A percentile compares a stretch with the other conserved stretches of the same genome.
Evolutionary conservation across 2,797 vertebrate species (phyloP).

Genomic region (Syncerus caffer): DNA sequence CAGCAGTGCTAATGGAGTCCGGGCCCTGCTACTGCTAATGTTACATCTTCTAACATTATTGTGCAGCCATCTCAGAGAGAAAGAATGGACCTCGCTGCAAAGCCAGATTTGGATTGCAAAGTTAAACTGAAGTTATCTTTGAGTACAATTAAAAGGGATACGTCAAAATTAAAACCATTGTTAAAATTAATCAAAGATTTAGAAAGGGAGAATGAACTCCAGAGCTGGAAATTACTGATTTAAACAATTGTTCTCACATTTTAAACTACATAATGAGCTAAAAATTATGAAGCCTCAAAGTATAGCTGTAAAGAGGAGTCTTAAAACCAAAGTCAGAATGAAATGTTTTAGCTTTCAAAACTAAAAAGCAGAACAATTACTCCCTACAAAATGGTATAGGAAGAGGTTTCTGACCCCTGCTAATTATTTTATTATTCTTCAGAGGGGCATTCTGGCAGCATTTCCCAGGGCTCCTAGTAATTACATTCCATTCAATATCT

Average conservation of each 20-base stretch:
- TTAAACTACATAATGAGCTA: conserved; percentile 79
- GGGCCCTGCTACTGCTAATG: background rate
- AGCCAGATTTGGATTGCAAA: conserved; percentile 57
- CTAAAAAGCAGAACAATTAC: conserved; percentile 78
- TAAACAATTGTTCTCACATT: conserved; percentile 78
- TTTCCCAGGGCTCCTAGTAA: conserved; percentile 70
- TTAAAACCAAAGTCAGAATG: conserved; percentile 74
- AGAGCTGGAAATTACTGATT: conserved; percentile 76
- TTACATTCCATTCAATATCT: conserved; percentile 78
- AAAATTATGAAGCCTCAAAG: conserved; percentile 73
- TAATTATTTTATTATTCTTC: conserved; percentile 79
- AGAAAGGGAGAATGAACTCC: conserved; percentile 74
- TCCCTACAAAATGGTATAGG: conserved; percentile 73
- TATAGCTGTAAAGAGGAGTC: conserved; percentile 65
- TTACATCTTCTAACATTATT: background rate
- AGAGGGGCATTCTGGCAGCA: conserved; percentile 71
- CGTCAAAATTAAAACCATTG: conserved; percentile 76
- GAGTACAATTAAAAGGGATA: conserved; percentile 72
- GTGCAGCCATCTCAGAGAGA: conserved; percentile 34
- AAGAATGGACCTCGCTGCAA: conserved; percentile 36
- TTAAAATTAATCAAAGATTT: conserved; percentile 80
- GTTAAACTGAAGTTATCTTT: conserved; percentile 71
- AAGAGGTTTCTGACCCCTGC: conserved; percentile 78
- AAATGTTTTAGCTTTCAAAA: conserved; percentile 77
- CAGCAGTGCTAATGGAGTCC: background rate